phyloP scores from a whole-genome alignment of 2,797 vertebrate species.

The Sebastes minor region DNA sequence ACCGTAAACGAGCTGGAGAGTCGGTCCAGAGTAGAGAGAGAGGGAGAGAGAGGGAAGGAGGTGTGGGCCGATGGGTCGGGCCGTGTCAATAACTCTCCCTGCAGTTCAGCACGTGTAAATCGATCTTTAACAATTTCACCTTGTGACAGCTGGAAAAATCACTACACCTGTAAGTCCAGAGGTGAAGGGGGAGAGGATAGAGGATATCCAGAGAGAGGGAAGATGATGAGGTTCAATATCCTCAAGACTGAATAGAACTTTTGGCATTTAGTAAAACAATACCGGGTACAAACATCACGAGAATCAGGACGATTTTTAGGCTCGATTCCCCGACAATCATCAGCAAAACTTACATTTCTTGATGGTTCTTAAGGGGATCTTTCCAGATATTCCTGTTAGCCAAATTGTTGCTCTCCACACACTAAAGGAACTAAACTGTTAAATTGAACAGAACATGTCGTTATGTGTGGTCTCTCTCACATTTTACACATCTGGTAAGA shows the following conservation, averaged over 20 bases:
- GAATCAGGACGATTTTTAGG: too few species aligned
- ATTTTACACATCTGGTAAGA: neutral
- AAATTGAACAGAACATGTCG: too few species aligned
- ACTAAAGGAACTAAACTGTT: too few species aligned
- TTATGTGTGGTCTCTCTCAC: neutral
- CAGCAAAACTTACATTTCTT: too few species aligned
- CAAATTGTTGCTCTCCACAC: too few species aligned
- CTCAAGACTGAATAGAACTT: too few species aligned
- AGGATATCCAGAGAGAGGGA: conserved; percentile 15
- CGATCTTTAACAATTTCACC: conserved; percentile 95
- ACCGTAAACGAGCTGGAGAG: neutral
- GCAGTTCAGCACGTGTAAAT: conserved; percentile 90
- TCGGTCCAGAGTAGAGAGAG: neutral
- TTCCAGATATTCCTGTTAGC: too few species aligned
- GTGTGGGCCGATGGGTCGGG: conserved; percentile 79
- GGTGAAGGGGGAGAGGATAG: conserved; percentile 33
- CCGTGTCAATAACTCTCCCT: conserved; percentile 86
- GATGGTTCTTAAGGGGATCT: too few species aligned
- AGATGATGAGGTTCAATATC: conserved; percentile 39
- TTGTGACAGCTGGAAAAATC: conserved; percentile 92
- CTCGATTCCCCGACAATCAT: too few species aligned
- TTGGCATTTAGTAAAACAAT: too few species aligned
- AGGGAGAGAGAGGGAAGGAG: neutral
- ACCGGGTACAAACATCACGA: too few species aligned
- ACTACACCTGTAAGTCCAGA: conserved; percentile 87